Evolutionary conservation across 2,797 vertebrate genomes (phyloP), one percentile per base, ranked within the genome.

Genomic region (Thaleichthys pacificus): DNA sequence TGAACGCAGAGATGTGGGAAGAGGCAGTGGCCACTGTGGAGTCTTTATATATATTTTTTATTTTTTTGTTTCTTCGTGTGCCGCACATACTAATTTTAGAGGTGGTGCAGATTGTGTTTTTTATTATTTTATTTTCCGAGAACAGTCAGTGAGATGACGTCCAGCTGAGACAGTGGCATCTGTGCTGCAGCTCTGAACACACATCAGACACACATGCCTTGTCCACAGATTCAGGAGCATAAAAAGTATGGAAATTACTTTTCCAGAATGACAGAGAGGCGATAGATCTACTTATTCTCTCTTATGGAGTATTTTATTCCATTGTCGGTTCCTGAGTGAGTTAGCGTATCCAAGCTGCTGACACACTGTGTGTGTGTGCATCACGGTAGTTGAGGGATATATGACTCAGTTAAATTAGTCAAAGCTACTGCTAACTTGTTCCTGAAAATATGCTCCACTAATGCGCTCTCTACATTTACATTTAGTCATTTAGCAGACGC

Each of bases 121-220:
- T 81, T 86, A 3, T 87, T 83, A 82, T 89, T 73, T 66, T 82
- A 71, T 79, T 84, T 90, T 92, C 88, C 89, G 86, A 92, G 91
- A 91, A 88, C 87, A 89, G 87, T 88, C 88, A 82, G 78, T 57
- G 78, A 88, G 83, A 92, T 93, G 89, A 93, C 91, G 89, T 93
- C 88, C 88, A 85, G 82, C 92, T 89, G 80, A 90, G 87, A 86
- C 90, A 87, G 86, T 84, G 88, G 89, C 91, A 93, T 92, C 91
- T 94, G 93, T 84, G 88, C 90, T 89, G 90, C 89, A 93, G 92
- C 90, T 93, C 91, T 89, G 87, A 91, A 92, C 92, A 92, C 92
- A 92, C 92, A 94, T 94, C 92, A 94, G 92, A 94, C 89, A 86
- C 81, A 82, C 81, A 72, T 78, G 82, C 87, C 87, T 83, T 77